phyloP scores from a whole-genome alignment of 2,888 invertebrate genomes.

The Scaptomyza cyrtandrae region DNA sequence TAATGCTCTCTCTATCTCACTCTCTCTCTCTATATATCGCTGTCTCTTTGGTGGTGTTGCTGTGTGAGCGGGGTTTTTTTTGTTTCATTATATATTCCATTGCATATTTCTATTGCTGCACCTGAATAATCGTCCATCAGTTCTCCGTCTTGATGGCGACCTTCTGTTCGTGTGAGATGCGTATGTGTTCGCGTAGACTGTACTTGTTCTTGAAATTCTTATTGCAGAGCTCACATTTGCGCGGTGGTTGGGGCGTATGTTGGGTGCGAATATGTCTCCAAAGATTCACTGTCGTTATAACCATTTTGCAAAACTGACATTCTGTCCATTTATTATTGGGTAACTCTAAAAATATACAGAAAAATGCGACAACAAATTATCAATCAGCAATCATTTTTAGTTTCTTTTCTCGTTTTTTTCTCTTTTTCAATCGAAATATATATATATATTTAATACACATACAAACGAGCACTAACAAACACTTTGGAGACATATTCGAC shows the following conservation, averaged over 20 bases:
- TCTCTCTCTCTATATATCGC: background rate
- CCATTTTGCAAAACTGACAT: slow-evolving; percentile 85
- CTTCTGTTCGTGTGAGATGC: slow-evolving; percentile 85
- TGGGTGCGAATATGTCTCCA: slow-evolving; percentile 85
- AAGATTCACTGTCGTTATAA: slow-evolving; percentile 85
- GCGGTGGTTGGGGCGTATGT: slow-evolving; percentile 85
- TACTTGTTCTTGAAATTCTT: slow-evolving; percentile 85
- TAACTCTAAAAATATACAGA: slow-evolving; percentile 85
- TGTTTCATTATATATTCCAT: background rate
- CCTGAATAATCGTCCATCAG: slow-evolving; percentile 76
- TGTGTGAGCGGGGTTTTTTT: background rate
- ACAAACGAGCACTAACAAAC: no score
- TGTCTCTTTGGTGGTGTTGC: background rate
- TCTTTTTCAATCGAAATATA: background rate
- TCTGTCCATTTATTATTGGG: slow-evolving; percentile 85
- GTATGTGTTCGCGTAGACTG: slow-evolving; percentile 84
- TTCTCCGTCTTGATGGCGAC: slow-evolving; percentile 81
- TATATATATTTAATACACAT: background rate
- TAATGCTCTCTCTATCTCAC: slow-evolving; percentile 21
- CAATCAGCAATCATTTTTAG: slow-evolving; percentile 26
- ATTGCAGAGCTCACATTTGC: slow-evolving; percentile 84
- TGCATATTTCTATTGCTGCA: slow-evolving; percentile 44
- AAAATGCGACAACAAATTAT: slow-evolving; percentile 65
- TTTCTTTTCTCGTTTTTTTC: slow-evolving; percentile 23
- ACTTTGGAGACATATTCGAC: no score